phyloP scores from a whole-genome alignment of 2,888 invertebrate species.

The Athalia cordata region DNA sequence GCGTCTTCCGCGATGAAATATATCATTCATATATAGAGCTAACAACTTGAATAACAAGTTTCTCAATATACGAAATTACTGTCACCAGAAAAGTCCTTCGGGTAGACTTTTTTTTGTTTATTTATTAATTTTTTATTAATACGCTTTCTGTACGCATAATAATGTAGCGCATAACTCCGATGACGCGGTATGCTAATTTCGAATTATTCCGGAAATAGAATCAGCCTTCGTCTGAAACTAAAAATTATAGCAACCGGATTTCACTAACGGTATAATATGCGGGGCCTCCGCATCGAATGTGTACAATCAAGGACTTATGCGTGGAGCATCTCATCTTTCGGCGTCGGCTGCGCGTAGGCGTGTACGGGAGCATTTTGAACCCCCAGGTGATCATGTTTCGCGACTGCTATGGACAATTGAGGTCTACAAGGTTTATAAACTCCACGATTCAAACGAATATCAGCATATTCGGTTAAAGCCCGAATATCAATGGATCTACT shows the following conservation, averaged over 20 bases:
- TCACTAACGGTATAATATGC: too few species aligned
- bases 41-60: too few species aligned
- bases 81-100: not conserved
- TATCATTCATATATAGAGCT: too few species aligned
- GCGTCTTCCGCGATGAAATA: not conserved
- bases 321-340: not conserved
- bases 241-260: not conserved
- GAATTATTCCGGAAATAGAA: conserved; percentile 1
- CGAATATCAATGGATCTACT: too few species aligned
- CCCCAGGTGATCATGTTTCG: too few species aligned
- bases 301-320: conserved; percentile 23
- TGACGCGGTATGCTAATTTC: not conserved
- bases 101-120: not conserved
- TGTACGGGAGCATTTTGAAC: too few species aligned
- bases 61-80: too few species aligned
- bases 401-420: too few species aligned
- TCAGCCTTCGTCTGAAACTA: conserved; percentile 26
- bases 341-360: too few species aligned
- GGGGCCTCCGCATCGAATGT: not conserved
- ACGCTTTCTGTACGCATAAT: not conserved
- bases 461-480: too few species aligned
- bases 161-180: not conserved
- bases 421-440: too few species aligned
- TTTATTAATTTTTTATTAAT: not conserved
- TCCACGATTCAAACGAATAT: too few species aligned